phyloP scores from a whole-genome alignment of 2,113 vertebrate genomes.

The Eptatretus burgeri region DNA sequence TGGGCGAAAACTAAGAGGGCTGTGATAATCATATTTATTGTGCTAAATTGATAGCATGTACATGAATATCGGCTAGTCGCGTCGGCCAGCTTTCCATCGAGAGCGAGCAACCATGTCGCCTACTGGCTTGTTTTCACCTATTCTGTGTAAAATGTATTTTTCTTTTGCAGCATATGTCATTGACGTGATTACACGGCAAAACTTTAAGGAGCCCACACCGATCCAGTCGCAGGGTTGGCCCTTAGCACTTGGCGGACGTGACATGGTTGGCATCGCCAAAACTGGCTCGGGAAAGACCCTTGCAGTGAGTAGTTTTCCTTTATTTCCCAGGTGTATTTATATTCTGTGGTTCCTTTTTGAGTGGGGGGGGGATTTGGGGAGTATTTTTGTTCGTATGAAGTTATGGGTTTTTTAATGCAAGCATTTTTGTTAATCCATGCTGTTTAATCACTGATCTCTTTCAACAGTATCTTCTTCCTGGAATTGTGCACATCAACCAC shows the following conservation, averaged over 20 bases:
- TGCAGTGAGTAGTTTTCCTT: slow-evolving; percentile 26
- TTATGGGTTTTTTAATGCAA: background rate
- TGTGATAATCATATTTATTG: too few species aligned
- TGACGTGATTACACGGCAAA: slow-evolving; percentile 59
- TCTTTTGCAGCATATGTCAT: slow-evolving; percentile 49
- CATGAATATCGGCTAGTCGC: too few species aligned
- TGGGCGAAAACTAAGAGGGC: too few species aligned
- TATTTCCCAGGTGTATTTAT: background rate
- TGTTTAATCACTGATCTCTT: too few species aligned
- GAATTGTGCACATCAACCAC: slow-evolving; percentile 93
- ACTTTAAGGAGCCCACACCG: slow-evolving; percentile 80
- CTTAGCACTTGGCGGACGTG: slow-evolving; percentile 56
- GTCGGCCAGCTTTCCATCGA: too few species aligned
- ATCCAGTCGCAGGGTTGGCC: slow-evolving; percentile 90
- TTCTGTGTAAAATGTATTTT: background rate
- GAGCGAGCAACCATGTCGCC: too few species aligned
- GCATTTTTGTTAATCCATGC: background rate
- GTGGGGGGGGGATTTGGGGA: background rate
- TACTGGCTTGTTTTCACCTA: background rate
- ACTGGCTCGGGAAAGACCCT: slow-evolving; percentile 90
- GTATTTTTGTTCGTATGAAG: background rate
- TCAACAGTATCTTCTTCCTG: slow-evolving; percentile 58
- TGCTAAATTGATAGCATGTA: too few species aligned
- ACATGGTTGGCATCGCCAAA: slow-evolving; percentile 96
- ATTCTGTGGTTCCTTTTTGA: background rate